These are phyloP conservation scores for Dufourea novaeangliae DNA, from an alignment of 1,140 invertebrate genomes.

Conservation along the genomic window DNA sequence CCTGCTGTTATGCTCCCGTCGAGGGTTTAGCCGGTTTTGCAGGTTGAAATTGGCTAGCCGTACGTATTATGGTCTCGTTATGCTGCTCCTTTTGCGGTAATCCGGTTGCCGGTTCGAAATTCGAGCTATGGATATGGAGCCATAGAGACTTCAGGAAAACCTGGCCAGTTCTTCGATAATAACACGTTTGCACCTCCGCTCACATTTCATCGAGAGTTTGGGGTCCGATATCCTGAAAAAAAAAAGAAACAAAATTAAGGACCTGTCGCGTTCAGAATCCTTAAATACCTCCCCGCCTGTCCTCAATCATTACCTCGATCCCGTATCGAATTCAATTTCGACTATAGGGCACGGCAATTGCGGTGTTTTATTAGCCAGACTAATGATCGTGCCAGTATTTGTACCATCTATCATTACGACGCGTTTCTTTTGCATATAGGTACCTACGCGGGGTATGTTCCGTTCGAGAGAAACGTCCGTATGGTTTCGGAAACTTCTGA, in stretches of 20 bases:
- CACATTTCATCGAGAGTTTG: neutral
- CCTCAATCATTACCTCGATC: neutral
- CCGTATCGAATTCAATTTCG: conserved; percentile 32
- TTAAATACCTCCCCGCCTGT: neutral
- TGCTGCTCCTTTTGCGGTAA: conserved; percentile 51
- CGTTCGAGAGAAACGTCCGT: neutral
- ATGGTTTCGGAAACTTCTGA: neutral
- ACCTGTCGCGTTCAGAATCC: too few relatives aligned
- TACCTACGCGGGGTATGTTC: too few relatives aligned
- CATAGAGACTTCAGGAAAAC: conserved; percentile 25
- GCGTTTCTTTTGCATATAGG: neutral
- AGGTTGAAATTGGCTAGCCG: conserved; percentile 65
- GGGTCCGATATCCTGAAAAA: neutral
- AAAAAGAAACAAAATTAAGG: neutral
- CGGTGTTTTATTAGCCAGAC: conserved; percentile 4
- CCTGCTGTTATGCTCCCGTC: conserved; percentile 55
- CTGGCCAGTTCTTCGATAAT: conserved; percentile 38
- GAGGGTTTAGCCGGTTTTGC: conserved; percentile 68
- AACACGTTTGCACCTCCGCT: conserved; percentile 29
- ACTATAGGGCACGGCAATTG: neutral
- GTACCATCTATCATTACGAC: conserved; percentile 15
- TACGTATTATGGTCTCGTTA: conserved; percentile 53
- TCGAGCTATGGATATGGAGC: conserved; percentile 23
- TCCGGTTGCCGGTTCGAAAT: conserved; percentile 37
- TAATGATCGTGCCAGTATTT: neutral